Evolutionary conservation across 1,140 invertebrate species (phyloP), one percentile per base, ranked within the genome.

Genomic region (Drosophila rhopaloa): DNA sequence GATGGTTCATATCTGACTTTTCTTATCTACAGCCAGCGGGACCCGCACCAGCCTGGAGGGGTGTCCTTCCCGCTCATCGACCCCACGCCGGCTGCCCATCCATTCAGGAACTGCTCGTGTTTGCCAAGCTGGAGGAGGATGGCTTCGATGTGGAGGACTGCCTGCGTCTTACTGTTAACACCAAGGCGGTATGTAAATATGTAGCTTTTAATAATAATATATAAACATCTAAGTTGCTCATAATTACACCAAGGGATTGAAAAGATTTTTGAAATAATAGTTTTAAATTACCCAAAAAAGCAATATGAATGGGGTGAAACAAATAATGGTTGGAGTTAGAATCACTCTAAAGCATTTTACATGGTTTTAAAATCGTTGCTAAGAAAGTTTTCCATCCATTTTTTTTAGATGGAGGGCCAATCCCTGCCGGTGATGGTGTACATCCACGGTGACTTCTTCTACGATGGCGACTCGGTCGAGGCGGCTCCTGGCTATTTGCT

Each of bases 31-130:
- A 92, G 91, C 14, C 90, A 27, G 75, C 91, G 14, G 78, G 89
- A 32, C 81, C 91, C 0, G 55, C 77, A 5, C 37, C 77, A 46
- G 56, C 93, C 35, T 95, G 94, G 94, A 74, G 66, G 19, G 93
- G 93, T 1, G 58, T 93, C 2, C 83, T 92, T 10, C 79, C 82
- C 19, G 80, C 91, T 0, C 62, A 89, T 37, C 79, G 68, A 6
- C 71, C 77, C 5, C 85, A 91, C 43, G 48, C 57, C 6, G 89
- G 90, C 10, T 92, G 91, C 29, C 91, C 91, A 14, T 88, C 90
- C 10, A 74, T 92, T n/a, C 79, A 91, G 43, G 74, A 84, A 41
- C 51, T 92, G 7, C 8, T 70, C 3, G 66, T 80, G 57, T 80
- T 81, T 11, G 65, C 81, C 41, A 72, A 68, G n/a, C 38, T 81